Conservation (phyloP, 2,888 invertebrate species). For the Norana najaformis region DNA sequence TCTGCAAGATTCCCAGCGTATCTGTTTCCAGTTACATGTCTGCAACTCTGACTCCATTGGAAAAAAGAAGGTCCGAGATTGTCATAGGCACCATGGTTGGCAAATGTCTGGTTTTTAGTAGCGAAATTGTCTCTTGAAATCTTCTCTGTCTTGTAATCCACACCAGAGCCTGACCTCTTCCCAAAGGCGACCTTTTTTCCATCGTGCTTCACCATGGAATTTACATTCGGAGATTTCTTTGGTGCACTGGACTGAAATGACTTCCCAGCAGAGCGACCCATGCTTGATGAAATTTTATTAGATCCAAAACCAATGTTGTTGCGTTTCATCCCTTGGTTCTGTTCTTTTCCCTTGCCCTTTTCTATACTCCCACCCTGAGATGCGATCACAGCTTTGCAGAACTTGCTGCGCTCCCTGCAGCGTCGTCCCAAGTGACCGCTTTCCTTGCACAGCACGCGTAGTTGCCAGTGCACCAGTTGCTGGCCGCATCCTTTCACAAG, state of each 20-base stretch:
- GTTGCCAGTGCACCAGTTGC: slow-evolving; percentile 44
- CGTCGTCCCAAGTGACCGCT: neutral
- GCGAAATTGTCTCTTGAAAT: neutral
- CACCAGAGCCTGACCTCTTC: neutral
- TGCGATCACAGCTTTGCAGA: slow-evolving; percentile 8
- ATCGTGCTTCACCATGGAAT: neutral
- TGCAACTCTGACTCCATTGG: neutral
- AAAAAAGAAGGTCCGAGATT: neutral
- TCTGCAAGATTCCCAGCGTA: neutral
- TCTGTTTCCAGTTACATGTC: neutral
- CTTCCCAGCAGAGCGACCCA: neutral
- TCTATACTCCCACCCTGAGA: slow-evolving; percentile 1
- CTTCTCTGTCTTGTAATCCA: neutral
- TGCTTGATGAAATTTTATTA: neutral
- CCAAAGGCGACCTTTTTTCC: neutral
- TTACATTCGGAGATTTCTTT: neutral
- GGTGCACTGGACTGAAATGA: neutral
- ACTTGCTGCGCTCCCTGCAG: neutral
- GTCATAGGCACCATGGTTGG: slow-evolving; percentile 15
- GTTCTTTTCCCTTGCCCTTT: neutral
- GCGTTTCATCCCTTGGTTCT: neutral
- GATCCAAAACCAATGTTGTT: neutral
- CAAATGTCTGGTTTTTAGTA: neutral
- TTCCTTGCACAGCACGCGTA: slow-evolving; percentile 37
- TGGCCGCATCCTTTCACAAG: slow-evolving; percentile 40